phyloP scores from a whole-genome alignment of 2,797 vertebrate genomes.

The Dryobates pubescens region DNA sequence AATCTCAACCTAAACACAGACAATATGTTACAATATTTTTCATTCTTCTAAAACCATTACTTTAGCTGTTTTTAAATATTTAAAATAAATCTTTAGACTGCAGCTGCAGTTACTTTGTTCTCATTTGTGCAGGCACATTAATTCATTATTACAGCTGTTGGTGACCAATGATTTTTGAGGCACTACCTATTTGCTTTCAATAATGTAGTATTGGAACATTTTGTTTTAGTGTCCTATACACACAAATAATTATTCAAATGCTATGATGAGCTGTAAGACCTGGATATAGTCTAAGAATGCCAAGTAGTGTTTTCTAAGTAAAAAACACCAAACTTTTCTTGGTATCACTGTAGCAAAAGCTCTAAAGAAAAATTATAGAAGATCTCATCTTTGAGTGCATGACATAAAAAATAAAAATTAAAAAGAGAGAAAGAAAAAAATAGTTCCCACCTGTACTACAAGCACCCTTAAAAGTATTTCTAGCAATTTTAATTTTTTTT shows the following conservation, averaged over 20 bases:
- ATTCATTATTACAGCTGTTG: not conserved
- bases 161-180: not conserved
- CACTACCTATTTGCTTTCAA: not conserved
- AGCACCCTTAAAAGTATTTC: not conserved
- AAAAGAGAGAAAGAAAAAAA: not conserved
- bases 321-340: not conserved
- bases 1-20: not conserved
- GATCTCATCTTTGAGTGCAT: accelerated
- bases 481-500: not conserved
- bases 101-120: not conserved
- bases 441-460: not conserved
- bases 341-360: not conserved
- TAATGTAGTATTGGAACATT: not conserved
- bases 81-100: not conserved
- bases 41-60: not conserved
- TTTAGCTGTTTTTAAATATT: not conserved
- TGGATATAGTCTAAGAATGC: not conserved
- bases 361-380: not conserved
- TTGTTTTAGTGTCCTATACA: not conserved
- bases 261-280: not conserved
- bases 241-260: not conserved
- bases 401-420: not conserved
- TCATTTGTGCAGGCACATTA: not conserved
- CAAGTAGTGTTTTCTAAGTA: not conserved
- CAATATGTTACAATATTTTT: not conserved